Evolutionary conservation across 2,888 invertebrate species (phyloP).

Genomic region (Hylaea fasciaria): DNA sequence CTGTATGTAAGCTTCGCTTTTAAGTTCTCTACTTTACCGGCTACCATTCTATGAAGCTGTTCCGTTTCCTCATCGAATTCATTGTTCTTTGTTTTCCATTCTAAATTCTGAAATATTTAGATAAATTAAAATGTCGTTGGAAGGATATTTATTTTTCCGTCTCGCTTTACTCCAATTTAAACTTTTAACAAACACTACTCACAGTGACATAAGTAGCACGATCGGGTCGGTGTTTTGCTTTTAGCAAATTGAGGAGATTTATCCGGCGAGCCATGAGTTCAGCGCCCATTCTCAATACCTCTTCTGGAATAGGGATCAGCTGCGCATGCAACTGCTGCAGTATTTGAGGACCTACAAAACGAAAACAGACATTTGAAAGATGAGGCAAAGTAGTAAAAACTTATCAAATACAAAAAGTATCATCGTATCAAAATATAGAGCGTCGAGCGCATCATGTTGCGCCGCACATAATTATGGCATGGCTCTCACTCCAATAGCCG

Average conservation of each 20-base stretch:
- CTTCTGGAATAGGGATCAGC: conserved; percentile 67
- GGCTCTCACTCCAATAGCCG: not conserved
- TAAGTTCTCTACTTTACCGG: conserved; percentile 64
- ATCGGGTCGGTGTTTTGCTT: conserved; percentile 61
- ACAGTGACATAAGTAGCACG: conserved; percentile 51
- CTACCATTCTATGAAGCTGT: conserved; percentile 63
- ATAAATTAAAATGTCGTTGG: not conserved
- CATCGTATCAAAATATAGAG: not conserved
- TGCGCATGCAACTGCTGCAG: conserved; percentile 64
- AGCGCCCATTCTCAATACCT: conserved; percentile 59
- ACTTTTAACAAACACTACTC: conserved; percentile 18
- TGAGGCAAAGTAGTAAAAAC: not conserved
- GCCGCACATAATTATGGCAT: too few relatives aligned
- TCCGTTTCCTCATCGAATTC: conserved; percentile 73
- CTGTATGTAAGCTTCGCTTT: conserved; percentile 67
- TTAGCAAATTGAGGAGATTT: conserved; percentile 63
- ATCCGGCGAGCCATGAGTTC: conserved; percentile 72
- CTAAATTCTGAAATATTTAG: conserved; percentile 61
- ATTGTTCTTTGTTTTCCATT: conserved; percentile 68
- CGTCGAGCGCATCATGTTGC: too few relatives aligned
- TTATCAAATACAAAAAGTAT: not conserved
- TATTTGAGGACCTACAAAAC: conserved; percentile 59
- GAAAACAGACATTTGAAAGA: not conserved
- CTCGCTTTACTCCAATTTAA: too few relatives aligned
- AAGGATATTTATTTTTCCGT: too few relatives aligned